Evolutionary conservation across 2,797 vertebrate genomes (phyloP).

Genomic region (Intellagama lesueurii): DNA sequence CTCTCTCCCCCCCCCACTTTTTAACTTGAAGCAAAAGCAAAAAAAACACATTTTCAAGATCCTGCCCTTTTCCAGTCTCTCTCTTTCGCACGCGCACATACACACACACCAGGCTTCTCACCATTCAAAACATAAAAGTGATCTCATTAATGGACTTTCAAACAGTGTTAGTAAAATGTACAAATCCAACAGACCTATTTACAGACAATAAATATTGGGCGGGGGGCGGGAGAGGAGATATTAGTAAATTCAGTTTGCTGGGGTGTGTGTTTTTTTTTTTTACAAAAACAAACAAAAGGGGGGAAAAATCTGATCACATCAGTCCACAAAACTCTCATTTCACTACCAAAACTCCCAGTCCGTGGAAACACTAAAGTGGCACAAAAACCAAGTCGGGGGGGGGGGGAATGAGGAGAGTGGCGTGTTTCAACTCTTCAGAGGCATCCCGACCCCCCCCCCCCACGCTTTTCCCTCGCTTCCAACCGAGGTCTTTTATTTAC

Average conservation of each 20-base stretch:
- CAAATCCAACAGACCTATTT: constrained; percentile 81
- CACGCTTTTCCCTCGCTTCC: rapidly evolving
- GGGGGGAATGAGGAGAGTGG: background rate
- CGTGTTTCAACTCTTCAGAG: background rate
- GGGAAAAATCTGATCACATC: constrained; percentile 40
- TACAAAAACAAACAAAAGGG: constrained; percentile 65
- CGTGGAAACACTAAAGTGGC: constrained; percentile 58
- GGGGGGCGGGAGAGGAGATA: background rate
- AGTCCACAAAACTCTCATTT: constrained; percentile 39
- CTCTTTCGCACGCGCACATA: background rate
- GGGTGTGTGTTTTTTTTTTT: constrained; percentile 51
- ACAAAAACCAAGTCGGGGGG: background rate
- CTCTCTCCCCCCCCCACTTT: constrained; percentile 15
- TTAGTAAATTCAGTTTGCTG: constrained; percentile 67
- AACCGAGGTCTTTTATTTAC: constrained; percentile 37
- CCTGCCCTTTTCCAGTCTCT: too few relatives aligned
- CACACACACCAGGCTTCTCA: background rate
- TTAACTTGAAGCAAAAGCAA: background rate
- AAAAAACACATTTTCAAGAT: background rate
- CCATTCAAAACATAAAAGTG: constrained; percentile 54
- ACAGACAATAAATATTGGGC: constrained; percentile 85
- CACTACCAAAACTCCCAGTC: constrained; percentile 43
- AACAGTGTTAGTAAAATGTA: constrained; percentile 80
- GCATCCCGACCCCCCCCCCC: too few relatives aligned
- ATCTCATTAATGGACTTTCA: background rate